phyloP scores from a whole-genome alignment of 1,140 invertebrate genomes.

The Trialeurodes vaporariorum region DNA sequence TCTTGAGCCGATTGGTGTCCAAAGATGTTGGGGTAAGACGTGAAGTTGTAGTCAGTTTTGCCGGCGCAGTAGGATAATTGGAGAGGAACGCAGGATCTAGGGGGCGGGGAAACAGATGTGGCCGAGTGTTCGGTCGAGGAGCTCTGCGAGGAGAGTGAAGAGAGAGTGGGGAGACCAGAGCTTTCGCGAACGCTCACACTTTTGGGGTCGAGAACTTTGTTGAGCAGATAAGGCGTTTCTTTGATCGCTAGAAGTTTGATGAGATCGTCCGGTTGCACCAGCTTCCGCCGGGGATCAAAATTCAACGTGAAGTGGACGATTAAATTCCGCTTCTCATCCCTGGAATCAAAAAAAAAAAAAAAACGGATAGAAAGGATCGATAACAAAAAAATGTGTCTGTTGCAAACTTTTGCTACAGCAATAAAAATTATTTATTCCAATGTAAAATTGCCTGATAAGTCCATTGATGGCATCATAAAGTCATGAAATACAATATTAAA shows the following conservation, averaged over 20 bases:
- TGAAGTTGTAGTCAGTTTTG: slow-evolving; percentile 60
- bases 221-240: slow-evolving; percentile 24
- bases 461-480: too few species aligned
- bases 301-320: slow-evolving; percentile 59
- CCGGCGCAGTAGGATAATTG: slow-evolving; percentile 54
- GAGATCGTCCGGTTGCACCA: slow-evolving; percentile 39
- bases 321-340: slow-evolving; percentile 48
- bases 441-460: too few species aligned
- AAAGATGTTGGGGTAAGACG: slow-evolving; percentile 72
- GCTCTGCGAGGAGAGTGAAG: slow-evolving; percentile 1
- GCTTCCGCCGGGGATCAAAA: slow-evolving; percentile 47
- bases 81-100: slow-evolving; percentile 45
- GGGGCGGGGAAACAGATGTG: slow-evolving; percentile 40
- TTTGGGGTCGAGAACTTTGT: slow-evolving; percentile 45
- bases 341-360: too few species aligned
- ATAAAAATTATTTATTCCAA: too few species aligned
- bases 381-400: too few species aligned
- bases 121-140: slow-evolving; percentile 30
- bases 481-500: too few species aligned
- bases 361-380: too few species aligned
- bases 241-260: slow-evolving; percentile 39
- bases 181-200: slow-evolving; percentile 53
- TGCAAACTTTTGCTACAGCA: too few species aligned
- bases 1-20: slow-evolving; percentile 48
- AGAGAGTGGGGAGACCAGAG: slow-evolving; percentile 3